Conservation (phyloP, 2,797 vertebrate genomes). For the Chrosomus eos region DNA sequence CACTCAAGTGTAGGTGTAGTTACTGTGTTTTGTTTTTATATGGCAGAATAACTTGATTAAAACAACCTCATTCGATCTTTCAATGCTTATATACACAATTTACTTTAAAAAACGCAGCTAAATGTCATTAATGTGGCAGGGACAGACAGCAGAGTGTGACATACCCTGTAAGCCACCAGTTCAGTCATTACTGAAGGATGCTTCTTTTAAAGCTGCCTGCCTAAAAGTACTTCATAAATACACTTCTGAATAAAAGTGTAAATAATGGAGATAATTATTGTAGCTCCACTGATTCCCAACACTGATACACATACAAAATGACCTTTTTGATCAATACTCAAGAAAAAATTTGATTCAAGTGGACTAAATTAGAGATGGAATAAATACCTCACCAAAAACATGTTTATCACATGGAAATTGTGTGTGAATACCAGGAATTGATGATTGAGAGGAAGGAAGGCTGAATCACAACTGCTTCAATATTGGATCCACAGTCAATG, state of each 20-base stretch:
- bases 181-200: slow-evolving; percentile 17
- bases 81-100: slow-evolving; percentile 16
- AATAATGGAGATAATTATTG: background rate
- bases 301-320: slow-evolving; percentile 10
- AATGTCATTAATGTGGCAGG: slow-evolving; percentile 15
- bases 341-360: background rate
- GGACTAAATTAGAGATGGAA: slow-evolving; percentile 1
- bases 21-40: background rate
- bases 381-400: background rate
- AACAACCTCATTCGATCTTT: slow-evolving; percentile 8
- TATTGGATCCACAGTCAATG: slow-evolving; percentile 7
- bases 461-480: slow-evolving; percentile 21
- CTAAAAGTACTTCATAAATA: slow-evolving; percentile 42
- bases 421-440: background rate
- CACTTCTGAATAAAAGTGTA: slow-evolving; percentile 18
- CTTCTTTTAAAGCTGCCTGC: slow-evolving; percentile 38
- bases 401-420: background rate
- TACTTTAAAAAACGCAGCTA: background rate
- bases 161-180: slow-evolving; percentile 31
- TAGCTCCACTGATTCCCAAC: slow-evolving; percentile 29
- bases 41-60: slow-evolving; percentile 27
- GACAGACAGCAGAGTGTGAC: slow-evolving; percentile 15
- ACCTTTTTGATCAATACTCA: background rate
- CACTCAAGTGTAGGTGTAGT: background rate
- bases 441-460: background rate